Percentiles rank a stretch among this genome's conserved stretches.
Evolutionary conservation across 2,113 vertebrate species (phyloP).

Genomic region (Trematomus loennbergii): DNA sequence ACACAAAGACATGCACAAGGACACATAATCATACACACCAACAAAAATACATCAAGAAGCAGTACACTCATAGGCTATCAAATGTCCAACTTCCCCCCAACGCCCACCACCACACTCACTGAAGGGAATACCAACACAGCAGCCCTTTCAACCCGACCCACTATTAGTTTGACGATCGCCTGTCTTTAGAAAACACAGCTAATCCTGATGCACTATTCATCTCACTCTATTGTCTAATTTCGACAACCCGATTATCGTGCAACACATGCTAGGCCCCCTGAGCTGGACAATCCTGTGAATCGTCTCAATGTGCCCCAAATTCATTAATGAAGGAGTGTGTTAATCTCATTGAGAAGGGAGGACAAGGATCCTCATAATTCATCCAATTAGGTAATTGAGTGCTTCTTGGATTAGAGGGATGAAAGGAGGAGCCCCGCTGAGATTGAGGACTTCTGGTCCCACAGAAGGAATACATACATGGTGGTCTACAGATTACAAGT

Average conservation of each 20-base stretch:
- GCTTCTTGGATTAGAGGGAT: slow-evolving; percentile 74
- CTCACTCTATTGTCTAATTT: slow-evolving; percentile 59
- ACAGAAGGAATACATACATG: slow-evolving; percentile 12
- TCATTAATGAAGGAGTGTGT: slow-evolving; percentile 77
- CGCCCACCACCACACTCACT: background rate
- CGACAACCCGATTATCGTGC: slow-evolving; percentile 66
- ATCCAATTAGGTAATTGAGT: slow-evolving; percentile 83
- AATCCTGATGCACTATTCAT: slow-evolving; percentile 41
- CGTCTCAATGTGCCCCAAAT: slow-evolving; percentile 74
- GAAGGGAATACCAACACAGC: slow-evolving; percentile 16
- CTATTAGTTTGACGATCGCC: slow-evolving; percentile 31
- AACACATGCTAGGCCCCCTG: slow-evolving; percentile 65
- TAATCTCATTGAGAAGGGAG: slow-evolving; percentile 80
- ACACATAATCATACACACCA: slow-evolving; percentile 30
- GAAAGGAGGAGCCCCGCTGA: slow-evolving; percentile 61
- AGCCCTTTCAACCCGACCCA: background rate
- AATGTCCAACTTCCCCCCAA: background rate
- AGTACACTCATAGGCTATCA: background rate
- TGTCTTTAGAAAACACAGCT: slow-evolving; percentile 49
- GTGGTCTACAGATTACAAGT: slow-evolving; percentile 22
- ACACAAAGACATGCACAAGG: slow-evolving; percentile 48
- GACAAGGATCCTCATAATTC: slow-evolving; percentile 74
- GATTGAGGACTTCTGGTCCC: slow-evolving; percentile 38
- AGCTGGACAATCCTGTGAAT: slow-evolving; percentile 57
- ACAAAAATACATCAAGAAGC: slow-evolving; percentile 1